A percentile compares a stretch with the other conserved stretches of the same genome.
Conservation (phyloP, 2,888 invertebrate species). For the Limnephilus marmoratus region DNA sequence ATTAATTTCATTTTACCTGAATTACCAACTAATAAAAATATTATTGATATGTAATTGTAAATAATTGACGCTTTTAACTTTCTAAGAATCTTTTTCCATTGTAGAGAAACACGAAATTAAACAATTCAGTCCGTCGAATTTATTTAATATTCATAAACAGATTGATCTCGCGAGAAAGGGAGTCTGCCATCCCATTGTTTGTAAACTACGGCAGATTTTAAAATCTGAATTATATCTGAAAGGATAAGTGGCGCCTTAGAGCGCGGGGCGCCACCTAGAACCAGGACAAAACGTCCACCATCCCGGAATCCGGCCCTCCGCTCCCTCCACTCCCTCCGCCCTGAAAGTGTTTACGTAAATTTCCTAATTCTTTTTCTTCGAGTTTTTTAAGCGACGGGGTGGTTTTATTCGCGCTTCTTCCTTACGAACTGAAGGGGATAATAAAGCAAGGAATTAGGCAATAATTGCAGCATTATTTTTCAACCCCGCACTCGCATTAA, state of each 20-base stretch:
- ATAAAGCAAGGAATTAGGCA: constrained; percentile 4
- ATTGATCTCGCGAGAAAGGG: neutral
- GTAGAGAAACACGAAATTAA: neutral
- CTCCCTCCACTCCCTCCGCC: neutral
- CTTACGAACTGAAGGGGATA: neutral
- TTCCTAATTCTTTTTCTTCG: neutral
- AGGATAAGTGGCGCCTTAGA: neutral
- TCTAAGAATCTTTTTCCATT: neutral
- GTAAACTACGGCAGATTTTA: neutral
- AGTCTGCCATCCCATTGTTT: neutral
- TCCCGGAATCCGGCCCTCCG: neutral
- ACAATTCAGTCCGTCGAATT: neutral
- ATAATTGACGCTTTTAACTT: neutral
- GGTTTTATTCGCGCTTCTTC: neutral
- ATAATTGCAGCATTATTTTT: constrained; percentile 6
- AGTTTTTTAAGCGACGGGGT: neutral
- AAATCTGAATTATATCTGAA: neutral
- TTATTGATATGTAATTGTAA: too few species aligned
- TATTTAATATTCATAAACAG: neutral
- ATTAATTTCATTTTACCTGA: too few species aligned
- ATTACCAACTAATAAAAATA: too few species aligned
- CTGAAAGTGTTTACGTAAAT: neutral
- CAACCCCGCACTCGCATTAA: neutral
- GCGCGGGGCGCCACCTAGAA: neutral
- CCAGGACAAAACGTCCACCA: neutral